phyloP scores from a whole-genome alignment of 2,113 vertebrate species.

The Camelus dromedarius region DNA sequence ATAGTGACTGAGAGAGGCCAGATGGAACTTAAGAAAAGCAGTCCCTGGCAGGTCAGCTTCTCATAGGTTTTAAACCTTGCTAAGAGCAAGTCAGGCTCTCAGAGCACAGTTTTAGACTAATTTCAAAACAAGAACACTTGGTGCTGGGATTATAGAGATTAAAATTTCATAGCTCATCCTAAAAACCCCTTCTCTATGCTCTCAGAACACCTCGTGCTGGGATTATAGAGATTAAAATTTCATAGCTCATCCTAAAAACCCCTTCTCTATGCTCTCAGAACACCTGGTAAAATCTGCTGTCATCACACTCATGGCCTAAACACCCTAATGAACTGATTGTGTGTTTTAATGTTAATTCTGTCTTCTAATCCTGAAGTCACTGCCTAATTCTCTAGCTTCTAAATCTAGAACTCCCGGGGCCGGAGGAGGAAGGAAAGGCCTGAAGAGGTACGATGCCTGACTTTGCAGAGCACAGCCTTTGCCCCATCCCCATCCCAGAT shows the following conservation, averaged over 20 bases:
- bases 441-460: background rate
- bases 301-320: background rate
- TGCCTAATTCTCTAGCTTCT: background rate
- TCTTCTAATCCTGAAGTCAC: background rate
- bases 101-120: background rate
- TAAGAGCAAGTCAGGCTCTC: background rate
- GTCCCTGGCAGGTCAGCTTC: background rate
- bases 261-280: background rate
- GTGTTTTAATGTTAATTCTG: background rate
- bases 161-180: background rate
- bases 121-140: background rate
- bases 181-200: too few relatives aligned
- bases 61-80: background rate
- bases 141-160: background rate
- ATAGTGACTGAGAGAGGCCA: background rate
- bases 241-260: background rate
- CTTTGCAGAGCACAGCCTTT: background rate
- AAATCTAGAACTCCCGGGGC: background rate
- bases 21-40: background rate
- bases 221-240: background rate
- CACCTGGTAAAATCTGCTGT: background rate
- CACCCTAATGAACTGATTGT: background rate
- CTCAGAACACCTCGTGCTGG: background rate
- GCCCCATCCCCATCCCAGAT: background rate
- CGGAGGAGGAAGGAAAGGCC: background rate